Evolutionary conservation across 2,113 vertebrate genomes (phyloP), one percentile per base, ranked within the genome.

Genomic region (Petrocephalus zakoni): DNA sequence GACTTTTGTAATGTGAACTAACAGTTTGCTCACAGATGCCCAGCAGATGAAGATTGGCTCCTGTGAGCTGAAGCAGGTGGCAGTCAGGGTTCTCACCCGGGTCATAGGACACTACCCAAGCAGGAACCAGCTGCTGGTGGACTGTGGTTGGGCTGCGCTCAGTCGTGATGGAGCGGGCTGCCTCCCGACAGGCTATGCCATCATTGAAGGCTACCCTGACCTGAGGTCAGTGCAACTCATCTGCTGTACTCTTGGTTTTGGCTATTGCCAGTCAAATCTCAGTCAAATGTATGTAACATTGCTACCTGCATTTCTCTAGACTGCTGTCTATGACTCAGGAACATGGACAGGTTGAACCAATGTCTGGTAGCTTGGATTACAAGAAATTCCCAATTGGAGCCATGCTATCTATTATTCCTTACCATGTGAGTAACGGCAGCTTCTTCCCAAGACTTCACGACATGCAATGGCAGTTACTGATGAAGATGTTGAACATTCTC

Each of bases 1-100:
- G 34, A 83, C 15, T 83, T 21, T 3, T 83, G 81, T n/a, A 22
- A 5, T 19, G 6, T 46, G 46, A 46, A 83, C 81, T 22, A n/a
- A 25, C 4, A 47, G 56, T 47, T 47, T 42, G 21, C n/a, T 34
- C 10, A 56, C 88, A 96, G 96, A 96, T 64, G 93, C 92, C 19
- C 96, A 97, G 96, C 97, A 97, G 95, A 95, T 92, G 22, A 64
- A 91, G 90, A 95, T 97, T 85, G 97, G 97, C 1, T 97, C 96
- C 0, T 97, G 97, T 81, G 90, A 42, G n/a, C 91, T 92, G 19
- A 94, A 96, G 68, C 96, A 97, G 0, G 94, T 97, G 37, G 97
- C 97, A 0, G 95, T 97, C 87, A 94, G 95, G 0, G 96, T 97
- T 88, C 91, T 97, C 90, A 96, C 95, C 0, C 91, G 96, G 88